Conservation (phyloP, 2,113 vertebrate genomes). For the Sylvietta virens region DNA sequence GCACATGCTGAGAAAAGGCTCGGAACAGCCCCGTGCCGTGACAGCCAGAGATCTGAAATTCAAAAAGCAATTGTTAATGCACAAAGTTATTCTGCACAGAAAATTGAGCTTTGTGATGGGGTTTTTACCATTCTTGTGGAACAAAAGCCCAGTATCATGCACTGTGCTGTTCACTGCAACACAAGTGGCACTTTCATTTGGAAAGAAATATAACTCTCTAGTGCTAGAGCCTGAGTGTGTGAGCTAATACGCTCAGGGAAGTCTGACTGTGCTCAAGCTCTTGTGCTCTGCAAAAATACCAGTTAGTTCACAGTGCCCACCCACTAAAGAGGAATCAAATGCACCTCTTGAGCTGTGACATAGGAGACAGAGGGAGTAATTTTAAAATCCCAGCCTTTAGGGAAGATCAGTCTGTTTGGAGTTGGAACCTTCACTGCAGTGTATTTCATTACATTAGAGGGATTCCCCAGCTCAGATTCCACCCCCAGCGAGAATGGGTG, state of each 20-base stretch:
- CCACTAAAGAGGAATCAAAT: not conserved
- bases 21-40: constrained; percentile 85
- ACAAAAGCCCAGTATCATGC: not conserved
- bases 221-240: not conserved
- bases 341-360: not conserved
- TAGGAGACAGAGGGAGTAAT: not conserved
- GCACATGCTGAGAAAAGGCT: constrained; percentile 93
- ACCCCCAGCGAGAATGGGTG: not conserved
- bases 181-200: not conserved
- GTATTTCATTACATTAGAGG: not conserved
- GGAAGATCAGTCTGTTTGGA: not conserved
- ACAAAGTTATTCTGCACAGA: not conserved
- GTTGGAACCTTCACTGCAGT: not conserved
- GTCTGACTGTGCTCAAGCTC: not conserved
- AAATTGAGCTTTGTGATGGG: not conserved
- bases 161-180: not conserved
- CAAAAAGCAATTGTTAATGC: not conserved
- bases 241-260: not conserved
- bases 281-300: not conserved
- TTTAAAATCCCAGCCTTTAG: not conserved
- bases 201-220: not conserved
- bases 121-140: not conserved
- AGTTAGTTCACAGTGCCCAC: not conserved
- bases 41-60: constrained; percentile 90
- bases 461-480: not conserved